phyloP scores from a whole-genome alignment of 2,888 invertebrate genomes.

The Drosophila emarginata region DNA sequence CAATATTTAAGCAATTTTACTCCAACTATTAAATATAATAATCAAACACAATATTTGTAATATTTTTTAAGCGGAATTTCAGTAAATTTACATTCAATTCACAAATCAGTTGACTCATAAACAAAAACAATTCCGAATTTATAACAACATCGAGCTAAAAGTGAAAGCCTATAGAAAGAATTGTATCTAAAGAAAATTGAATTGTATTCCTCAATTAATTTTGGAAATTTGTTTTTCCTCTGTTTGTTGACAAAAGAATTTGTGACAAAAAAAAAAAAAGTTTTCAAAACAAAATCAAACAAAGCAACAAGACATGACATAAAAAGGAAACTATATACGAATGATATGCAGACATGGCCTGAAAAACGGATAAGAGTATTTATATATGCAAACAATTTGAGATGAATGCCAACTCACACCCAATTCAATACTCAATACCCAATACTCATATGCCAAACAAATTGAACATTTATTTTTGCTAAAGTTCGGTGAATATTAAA shows the following conservation, averaged over 20 bases:
- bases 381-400: background rate
- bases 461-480: constrained; percentile 21
- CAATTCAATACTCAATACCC: background rate
- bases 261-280: background rate
- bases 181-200: no score
- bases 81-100: no score
- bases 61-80: no score
- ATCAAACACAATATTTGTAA: no score
- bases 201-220: no score
- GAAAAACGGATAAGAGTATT: background rate
- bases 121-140: no score
- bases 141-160: no score
- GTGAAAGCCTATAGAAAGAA: no score
- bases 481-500: constrained; percentile 39
- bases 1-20: no score
- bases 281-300: background rate
- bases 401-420: background rate
- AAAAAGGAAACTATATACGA: constrained; percentile 1
- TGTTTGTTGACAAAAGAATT: background rate
- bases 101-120: no score
- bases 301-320: background rate
- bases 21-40: no score
- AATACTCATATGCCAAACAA: background rate
- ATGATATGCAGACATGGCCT: background rate
- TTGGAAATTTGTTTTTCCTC: background rate